Evolutionary conservation across 1,140 invertebrate species (phyloP), one percentile per base, ranked within the genome.

Genomic region (Macrostomum lignano): DNA sequence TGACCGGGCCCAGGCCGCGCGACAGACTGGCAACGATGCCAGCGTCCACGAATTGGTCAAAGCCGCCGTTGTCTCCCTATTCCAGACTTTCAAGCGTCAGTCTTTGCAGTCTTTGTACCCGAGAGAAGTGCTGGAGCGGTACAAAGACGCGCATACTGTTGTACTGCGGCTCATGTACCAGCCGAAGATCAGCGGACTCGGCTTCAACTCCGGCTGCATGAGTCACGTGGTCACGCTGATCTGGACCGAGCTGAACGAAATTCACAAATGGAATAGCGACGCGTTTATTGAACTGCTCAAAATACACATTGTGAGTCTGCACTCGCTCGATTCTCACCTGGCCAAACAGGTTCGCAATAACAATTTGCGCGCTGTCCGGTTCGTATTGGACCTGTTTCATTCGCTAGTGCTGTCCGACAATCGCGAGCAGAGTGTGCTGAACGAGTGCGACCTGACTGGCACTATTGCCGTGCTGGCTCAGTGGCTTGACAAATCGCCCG

Each of bases 321-420:
- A 22, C 3, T 15, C 26, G 17, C 14, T 33, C 7, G 32, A 78
- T 25, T 62, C 67, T 1, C 65, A 66, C 23, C 54, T 77, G 3
- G 68, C 79, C 24, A 74, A 79, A 31, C 61, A 72, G 3, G 47
- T 78, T 2, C 60, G 72, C 41, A 65, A 68, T 9, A 70, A 70
- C 48, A 67, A 72, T 40, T 67, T 75, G 47, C 62, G 65, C 1
- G 32, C 30, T 10, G 52, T 71, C 20, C 65, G 10, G 17, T 33
- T 33, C 20, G 17, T 33, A 4, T 20, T 33, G 10, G 32, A 33
- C 17, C 20, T 33, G 20, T 21, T 33, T 7, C 17, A 33, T 6
- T 25, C 24, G 17, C 20, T 33, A 3, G 32, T 33, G 13, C 9
- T 25, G 3, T 15, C 9, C 3, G 19, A 24, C 26, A 33, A 21